Percentiles rank a stretch among this genome's conserved stretches.
phyloP scores from a whole-genome alignment of 2,797 vertebrate genomes.

The Melanogrammus aeglefinus region DNA sequence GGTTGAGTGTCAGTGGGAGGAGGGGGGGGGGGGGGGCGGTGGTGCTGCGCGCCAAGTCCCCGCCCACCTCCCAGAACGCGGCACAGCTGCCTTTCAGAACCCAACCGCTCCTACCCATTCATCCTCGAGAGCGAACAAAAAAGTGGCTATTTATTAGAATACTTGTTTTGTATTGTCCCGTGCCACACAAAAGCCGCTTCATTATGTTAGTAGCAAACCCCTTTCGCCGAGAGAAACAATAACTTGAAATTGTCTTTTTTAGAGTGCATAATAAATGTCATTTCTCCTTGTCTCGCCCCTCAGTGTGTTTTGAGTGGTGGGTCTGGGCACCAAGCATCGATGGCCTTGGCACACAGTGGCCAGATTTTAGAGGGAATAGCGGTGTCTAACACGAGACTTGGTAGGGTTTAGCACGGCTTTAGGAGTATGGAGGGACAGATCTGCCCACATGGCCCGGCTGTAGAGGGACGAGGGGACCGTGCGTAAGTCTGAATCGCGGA shows the following conservation, averaged over 20 bases:
- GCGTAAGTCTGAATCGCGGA: constrained; percentile 84
- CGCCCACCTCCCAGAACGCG: constrained; percentile 84
- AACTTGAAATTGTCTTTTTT: constrained; percentile 98
- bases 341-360: constrained; percentile 79
- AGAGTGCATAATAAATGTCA: constrained; percentile 97
- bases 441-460: constrained; percentile 66
- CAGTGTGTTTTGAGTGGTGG: constrained; percentile 78
- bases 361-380: constrained; percentile 78
- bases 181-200: constrained; percentile 92
- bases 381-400: constrained; percentile 71
- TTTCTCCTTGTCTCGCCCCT: constrained; percentile 86
- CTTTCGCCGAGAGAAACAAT: constrained; percentile 92
- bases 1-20: constrained; percentile 59
- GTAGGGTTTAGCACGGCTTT: constrained; percentile 73
- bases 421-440: constrained; percentile 64
- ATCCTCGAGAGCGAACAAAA: constrained; percentile 86
- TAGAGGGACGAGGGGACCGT: constrained; percentile 71
- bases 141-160: constrained; percentile 98
- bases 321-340: constrained; percentile 81
- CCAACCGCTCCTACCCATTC: constrained; percentile 94
- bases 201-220: constrained; percentile 87
- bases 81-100: constrained; percentile 91
- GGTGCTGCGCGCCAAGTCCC: constrained; percentile 67
- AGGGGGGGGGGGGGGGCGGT: constrained; percentile 51
- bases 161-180: constrained; percentile 98